Conservation (phyloP, 2,113 vertebrate species). For the Rhizomys pruinosus region DNA sequence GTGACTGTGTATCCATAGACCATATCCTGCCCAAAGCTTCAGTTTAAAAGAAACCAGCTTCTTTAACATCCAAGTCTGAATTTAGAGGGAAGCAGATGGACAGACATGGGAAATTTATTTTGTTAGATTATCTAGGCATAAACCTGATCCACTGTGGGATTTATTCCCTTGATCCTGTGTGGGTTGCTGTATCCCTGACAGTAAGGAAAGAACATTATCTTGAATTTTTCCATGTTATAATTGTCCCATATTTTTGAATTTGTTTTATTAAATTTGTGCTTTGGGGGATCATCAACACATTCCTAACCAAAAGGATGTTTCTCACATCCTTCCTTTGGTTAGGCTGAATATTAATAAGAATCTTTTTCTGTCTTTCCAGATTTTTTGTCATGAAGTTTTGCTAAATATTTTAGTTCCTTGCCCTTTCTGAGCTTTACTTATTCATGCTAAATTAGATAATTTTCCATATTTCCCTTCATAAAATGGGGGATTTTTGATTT, state of each 20-base stretch:
- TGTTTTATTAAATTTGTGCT: not conserved
- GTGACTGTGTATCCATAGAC: not conserved
- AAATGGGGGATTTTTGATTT: too few species aligned
- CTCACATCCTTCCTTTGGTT: not conserved
- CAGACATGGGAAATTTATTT: not conserved
- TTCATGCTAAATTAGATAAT: not conserved
- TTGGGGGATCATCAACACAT: not conserved
- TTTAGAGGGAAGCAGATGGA: not conserved
- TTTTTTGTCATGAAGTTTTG: conserved; percentile 3
- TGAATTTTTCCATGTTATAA: not conserved
- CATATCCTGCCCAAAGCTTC: not conserved
- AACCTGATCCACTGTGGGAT: fast-evolving
- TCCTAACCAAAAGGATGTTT: not conserved
- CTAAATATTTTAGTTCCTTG: not conserved
- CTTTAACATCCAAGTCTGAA: not conserved
- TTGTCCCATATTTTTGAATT: not conserved
- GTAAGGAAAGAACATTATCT: not conserved
- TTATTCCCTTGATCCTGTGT: fast-evolving
- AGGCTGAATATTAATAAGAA: not conserved
- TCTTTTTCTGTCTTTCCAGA: not conserved
- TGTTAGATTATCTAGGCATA: not conserved
- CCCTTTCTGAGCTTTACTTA: not conserved
- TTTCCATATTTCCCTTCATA: not conserved
- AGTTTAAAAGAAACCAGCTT: not conserved
- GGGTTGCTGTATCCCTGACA: not conserved